Conservation (phyloP, 2,113 vertebrate species). For the Notarius lentiginosus region DNA sequence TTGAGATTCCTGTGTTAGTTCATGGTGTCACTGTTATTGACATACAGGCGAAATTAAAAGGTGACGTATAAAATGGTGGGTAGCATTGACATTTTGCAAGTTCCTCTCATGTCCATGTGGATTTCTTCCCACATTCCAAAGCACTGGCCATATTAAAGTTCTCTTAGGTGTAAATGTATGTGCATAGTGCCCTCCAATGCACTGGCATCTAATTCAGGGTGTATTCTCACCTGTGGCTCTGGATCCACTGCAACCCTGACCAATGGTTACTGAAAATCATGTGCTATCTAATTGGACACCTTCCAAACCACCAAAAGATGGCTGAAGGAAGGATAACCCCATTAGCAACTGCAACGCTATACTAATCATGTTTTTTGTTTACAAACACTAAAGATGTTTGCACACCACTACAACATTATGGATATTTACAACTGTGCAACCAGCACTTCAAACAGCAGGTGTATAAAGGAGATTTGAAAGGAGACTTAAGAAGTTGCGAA, state of each 20-base stretch:
- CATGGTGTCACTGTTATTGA: constrained; percentile 5
- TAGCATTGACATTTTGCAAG: neutral
- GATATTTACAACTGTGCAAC: neutral
- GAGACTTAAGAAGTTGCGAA: neutral
- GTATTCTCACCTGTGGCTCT: too few relatives aligned
- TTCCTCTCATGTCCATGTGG: neutral
- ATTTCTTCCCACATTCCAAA: neutral
- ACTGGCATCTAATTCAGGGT: too few relatives aligned
- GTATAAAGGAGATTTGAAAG: neutral
- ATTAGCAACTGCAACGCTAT: neutral
- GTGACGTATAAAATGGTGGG: neutral
- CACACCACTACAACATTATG: neutral
- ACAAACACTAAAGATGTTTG: neutral
- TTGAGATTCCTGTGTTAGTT: neutral
- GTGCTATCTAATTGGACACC: too few relatives aligned
- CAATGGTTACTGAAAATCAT: too few relatives aligned
- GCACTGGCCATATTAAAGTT: neutral
- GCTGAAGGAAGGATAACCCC: neutral
- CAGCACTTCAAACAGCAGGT: neutral
- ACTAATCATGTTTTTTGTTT: neutral
- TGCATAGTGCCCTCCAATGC: neutral
- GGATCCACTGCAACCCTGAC: too few relatives aligned
- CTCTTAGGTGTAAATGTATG: neutral
- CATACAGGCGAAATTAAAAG: neutral
- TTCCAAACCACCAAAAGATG: neutral